Evolutionary conservation across 2,888 invertebrate genomes (phyloP), one percentile per base, ranked within the genome.

Genomic region (Ichneumoninae sp.): DNA sequence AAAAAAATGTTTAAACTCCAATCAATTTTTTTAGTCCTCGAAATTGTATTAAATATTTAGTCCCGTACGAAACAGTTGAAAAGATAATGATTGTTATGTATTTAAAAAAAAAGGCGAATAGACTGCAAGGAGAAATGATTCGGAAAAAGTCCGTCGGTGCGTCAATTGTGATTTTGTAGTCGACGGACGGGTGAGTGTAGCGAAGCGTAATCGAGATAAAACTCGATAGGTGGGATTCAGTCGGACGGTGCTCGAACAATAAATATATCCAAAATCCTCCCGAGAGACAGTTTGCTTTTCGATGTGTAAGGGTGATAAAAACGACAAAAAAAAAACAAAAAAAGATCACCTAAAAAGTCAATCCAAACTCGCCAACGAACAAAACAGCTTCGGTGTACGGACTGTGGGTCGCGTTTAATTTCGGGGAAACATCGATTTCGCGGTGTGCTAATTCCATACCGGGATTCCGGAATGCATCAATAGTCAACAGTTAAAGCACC

Each of bases 151-250:
- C 26, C 26, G 3, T 26, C 72, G 72, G 40, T 10, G 44, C 72
- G 40, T 72, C 50, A 62, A 75, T 75, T 36, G 62, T 22, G 36
- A 50, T 75, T 65, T 50, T 36, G 50, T 36, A 47, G 74, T 65
- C 33, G 74, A 33, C 50, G 65, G 33, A 6, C 33, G 4, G 7
- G 74, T 36, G 57, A 68, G 72, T 62, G 50, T 65, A 62, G 16
- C 40, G 75, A 50, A 66, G 66, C 47, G 68, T 72, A 83, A 79
- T 78, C 50, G 76, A 80, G 80, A 80, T 80, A 80, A 83, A 80
- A 77, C 76, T 80, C 76, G 54, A 75, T 83, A 50, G 68, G 57
- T 36, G 62, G 36, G 36, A 19, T 50, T 26, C 72, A 50, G 33
- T 57, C 76, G 40, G 30, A 40, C 52, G 60, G 22, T n/a, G 72